phyloP scores from a whole-genome alignment of 2,113 vertebrate genomes.

The Antechinus stuartii region DNA sequence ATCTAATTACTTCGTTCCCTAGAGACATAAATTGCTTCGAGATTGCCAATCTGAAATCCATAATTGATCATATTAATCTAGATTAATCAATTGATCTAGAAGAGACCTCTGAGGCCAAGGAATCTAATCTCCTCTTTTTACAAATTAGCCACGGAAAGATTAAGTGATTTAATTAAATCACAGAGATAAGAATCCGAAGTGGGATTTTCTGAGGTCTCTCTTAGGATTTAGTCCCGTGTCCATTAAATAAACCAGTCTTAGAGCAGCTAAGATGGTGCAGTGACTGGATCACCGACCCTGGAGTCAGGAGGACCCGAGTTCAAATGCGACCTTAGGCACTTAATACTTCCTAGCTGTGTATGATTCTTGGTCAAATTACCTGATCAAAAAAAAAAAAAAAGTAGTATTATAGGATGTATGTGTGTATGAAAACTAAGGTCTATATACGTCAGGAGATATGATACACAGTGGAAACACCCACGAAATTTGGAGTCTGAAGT shows the following conservation, averaged over 20 bases:
- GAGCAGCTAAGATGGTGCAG: too few relatives aligned
- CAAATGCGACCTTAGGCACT: too few relatives aligned
- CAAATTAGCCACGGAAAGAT: too few relatives aligned
- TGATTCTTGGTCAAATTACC: too few relatives aligned
- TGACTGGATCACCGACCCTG: too few relatives aligned
- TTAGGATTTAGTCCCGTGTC: neutral
- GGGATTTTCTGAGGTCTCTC: neutral
- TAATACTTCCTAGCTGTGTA: too few relatives aligned
- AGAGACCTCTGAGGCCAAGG: neutral
- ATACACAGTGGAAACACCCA: neutral
- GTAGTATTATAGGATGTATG: too few relatives aligned
- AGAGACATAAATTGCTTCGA: neutral
- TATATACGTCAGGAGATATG: neutral
- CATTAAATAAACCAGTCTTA: neutral
- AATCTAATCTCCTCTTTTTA: too few relatives aligned
- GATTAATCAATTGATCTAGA: neutral
- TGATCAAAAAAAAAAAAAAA: too few relatives aligned
- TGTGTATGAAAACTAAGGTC: neutral
- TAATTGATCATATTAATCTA: neutral
- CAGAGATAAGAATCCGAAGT: too few relatives aligned
- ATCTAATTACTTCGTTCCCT: neutral
- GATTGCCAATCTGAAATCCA: neutral
- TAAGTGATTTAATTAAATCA: too few relatives aligned
- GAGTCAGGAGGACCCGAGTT: too few relatives aligned
- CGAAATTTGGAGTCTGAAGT: neutral